Evolutionary conservation across 1,140 invertebrate species (phyloP), one percentile per base, ranked within the genome.

Genomic region (Eueides isabella): DNA sequence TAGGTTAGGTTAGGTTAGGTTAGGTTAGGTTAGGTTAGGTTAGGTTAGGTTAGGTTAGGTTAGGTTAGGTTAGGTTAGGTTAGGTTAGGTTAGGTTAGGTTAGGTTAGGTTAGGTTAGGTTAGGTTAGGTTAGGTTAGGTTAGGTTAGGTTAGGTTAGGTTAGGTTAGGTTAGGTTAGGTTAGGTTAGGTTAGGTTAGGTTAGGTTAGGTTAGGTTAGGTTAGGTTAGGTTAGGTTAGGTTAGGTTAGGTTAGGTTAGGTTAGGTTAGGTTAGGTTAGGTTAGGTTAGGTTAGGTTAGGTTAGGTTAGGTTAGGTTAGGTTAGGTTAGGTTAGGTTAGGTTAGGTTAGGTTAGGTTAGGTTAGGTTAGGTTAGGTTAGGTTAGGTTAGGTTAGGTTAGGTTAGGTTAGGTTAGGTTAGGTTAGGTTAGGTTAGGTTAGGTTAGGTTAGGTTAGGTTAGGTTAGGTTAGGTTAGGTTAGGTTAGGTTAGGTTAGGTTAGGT

Each of bases 1-100:
- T 65, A 65, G 63, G 63, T 65, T 65, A 65, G 63, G 63, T 65
- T 65, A 65, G 63, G 63, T 65, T 65, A 65, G 63, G 63, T 65
- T 65, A 65, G 63, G 63, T 65, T 65, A 65, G 63, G 63, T 65
- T 65, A 65, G 63, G 63, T 65, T 65, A 65, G 63, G 63, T 65
- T 65, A 65, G 63, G 63, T 65, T 65, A 65, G 63, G 63, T 65
- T 65, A 65, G 63, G 63, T 65, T 65, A 65, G 63, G 63, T 65
- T 65, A 65, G 63, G 63, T 65, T 65, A 65, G 63, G 63, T 65
- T 65, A 65, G 63, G 63, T 65, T 65, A 65, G 63, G 63, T 65
- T 65, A 65, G 63, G 63, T 65, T 65, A 65, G 63, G 63, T 65
- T 65, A 65, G 63, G 63, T 65, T 65, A 65, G 63, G 63, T 65